phyloP scores from a whole-genome alignment of 2,113 vertebrate genomes.

The Meleagris gallopavo region DNA sequence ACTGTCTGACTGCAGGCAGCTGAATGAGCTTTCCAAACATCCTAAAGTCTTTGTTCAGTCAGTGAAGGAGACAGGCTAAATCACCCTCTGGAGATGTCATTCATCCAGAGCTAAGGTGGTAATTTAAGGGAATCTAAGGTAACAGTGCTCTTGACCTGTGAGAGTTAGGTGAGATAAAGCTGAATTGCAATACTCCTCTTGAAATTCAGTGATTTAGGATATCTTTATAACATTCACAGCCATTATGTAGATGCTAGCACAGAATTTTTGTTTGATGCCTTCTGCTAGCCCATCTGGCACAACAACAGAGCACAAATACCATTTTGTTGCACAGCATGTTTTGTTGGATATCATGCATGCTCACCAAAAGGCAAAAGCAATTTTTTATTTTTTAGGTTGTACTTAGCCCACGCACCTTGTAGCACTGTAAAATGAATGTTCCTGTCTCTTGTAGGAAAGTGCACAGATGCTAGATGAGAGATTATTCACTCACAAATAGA shows the following conservation, averaged over 20 bases:
- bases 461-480: constrained; percentile 28
- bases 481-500: constrained; percentile 37
- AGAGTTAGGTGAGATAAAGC: background rate
- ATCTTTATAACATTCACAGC: background rate
- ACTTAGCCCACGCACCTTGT: constrained; percentile 6
- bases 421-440: constrained; percentile 14
- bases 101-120: background rate
- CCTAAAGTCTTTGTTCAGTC: background rate
- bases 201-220: background rate
- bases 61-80: background rate
- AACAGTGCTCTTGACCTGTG: background rate
- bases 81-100: background rate
- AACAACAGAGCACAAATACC: background rate
- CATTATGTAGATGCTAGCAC: background rate
- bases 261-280: background rate
- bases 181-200: background rate
- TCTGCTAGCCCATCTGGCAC: background rate
- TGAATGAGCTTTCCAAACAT: background rate
- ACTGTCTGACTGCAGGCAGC: background rate
- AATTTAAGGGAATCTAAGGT: background rate
- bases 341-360: background rate
- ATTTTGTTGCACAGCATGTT: background rate
- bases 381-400: background rate
- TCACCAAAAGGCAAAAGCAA: background rate
- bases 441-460: background rate